Base-by-base conservation (phyloP, 2,888 invertebrate genomes). In the Biston betularia region DNA sequence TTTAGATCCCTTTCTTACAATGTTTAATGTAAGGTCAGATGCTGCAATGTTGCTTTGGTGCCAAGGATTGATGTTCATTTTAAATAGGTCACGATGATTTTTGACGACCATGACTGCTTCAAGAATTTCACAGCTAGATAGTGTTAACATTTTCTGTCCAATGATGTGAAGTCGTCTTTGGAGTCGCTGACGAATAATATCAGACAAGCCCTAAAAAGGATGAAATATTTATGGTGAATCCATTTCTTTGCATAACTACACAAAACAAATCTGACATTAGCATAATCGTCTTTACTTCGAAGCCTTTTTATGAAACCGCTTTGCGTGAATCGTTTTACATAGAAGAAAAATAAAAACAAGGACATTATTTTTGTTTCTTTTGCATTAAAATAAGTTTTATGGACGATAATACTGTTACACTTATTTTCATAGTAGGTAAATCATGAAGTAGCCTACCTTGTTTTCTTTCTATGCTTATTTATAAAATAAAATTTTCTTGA, bases 221-320 rank as follows among this genome's bases (percentile, higher is more conserved):
- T 46, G 52, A 52, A 53, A 58, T 46, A 57, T 64, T 63, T 57
- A 65, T 56, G 45, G 49, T 54, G 49, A 35, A 48, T 34, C 57
- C 46, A 57, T 49, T 61, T 38, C 14, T 67, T 67, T 46, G 45
- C 63, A 60, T 55, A 63, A 64, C 64, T 42, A 38, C 74, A 71
- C 68, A 72, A 74, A 65, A 78, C 69, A 76, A 76, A 75, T 72
- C 73, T 74, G 65, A 62, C 64, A 84, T 85, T 84, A 81, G 70
- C 84, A 83, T 85, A 84, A 84, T 80, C 77, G 71, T 73, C 70
- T 75, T 75, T 63, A 75, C 54, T 15, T 40, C 67, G 75, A 62
- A 73, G 69, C 65, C 70, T 68, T 69, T 73, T 69, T 71, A 66
- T 60, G 67, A 54, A 48, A 65, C 54, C 52, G 63, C 61, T 72